Evolutionary conservation across 2,797 vertebrate species (phyloP).

Genomic region (Meriones psammophilus): DNA sequence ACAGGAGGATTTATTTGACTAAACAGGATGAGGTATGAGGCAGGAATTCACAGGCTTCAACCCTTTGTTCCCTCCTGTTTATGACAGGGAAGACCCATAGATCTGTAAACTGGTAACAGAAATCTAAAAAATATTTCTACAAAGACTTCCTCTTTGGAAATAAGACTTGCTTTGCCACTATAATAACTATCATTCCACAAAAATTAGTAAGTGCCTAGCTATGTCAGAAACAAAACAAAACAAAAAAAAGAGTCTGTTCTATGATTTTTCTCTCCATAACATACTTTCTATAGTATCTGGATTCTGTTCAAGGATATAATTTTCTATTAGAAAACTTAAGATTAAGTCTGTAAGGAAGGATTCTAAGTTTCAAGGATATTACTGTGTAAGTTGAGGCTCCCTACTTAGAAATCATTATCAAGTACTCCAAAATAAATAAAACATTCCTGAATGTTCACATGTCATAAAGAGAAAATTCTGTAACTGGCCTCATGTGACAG

Average conservation of each 20-base stretch:
- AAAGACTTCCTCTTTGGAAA: not conserved
- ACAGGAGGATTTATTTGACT: not conserved
- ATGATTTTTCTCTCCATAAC: no score
- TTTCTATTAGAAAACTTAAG: conserved; percentile 2
- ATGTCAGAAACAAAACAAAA: no score
- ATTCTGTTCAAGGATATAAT: not conserved
- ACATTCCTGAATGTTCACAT: not conserved
- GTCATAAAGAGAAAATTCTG: not conserved
- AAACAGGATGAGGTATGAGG: not conserved
- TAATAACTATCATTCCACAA: not conserved
- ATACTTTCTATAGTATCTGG: not conserved
- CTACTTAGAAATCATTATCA: not conserved
- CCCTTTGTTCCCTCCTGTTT: not conserved
- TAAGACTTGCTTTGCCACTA: not conserved
- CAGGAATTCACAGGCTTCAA: not conserved
- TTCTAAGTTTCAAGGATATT: not conserved
- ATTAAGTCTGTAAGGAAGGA: not conserved
- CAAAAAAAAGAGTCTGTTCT: no score
- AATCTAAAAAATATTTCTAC: not conserved
- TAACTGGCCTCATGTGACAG: not conserved
- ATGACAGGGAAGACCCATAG: not conserved
- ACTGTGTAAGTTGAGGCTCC: not conserved
- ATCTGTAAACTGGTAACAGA: not conserved
- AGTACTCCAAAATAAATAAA: not conserved
- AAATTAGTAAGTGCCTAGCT: not conserved